Percentiles rank a stretch among this genome's conserved stretches.
These are phyloP conservation scores for Anoplius nigerrimus DNA, from an alignment of 2,888 invertebrate species.

Conservation along the genomic window DNA sequence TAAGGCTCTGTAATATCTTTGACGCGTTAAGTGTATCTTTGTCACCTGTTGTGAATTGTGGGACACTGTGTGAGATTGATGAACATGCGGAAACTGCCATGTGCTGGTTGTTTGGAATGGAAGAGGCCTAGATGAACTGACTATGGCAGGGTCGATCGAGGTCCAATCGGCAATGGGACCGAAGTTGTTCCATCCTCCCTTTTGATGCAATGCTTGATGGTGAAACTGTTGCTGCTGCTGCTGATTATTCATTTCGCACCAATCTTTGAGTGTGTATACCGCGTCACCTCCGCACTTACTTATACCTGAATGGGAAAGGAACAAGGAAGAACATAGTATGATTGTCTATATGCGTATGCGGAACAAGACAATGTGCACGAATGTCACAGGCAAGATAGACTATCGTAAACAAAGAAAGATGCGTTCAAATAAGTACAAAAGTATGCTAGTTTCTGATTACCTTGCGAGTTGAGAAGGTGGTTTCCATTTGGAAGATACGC, in stretches of 20 bases:
- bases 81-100: slow-evolving; percentile 72
- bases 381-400: too few species aligned
- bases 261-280: slow-evolving; percentile 76
- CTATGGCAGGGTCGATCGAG: slow-evolving; percentile 94
- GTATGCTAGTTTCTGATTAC: slow-evolving; percentile 53
- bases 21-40: not conserved
- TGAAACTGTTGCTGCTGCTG: slow-evolving; percentile 73
- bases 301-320: slow-evolving; percentile 52
- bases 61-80: slow-evolving; percentile 68
- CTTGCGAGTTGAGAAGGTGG: slow-evolving; percentile 68
- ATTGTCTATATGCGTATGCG: slow-evolving; percentile 2
- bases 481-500: slow-evolving; percentile 73
- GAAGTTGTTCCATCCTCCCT: slow-evolving; percentile 72
- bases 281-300: slow-evolving; percentile 69
- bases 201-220: slow-evolving; percentile 71
- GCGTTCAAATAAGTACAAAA: slow-evolving; percentile 6
- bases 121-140: slow-evolving; percentile 82
- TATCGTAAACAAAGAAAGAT: not conserved
- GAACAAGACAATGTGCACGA: not conserved
- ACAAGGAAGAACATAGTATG: not conserved
- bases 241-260: slow-evolving; percentile 72
- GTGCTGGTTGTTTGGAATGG: slow-evolving; percentile 72
- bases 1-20: too few species aligned
- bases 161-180: slow-evolving; percentile 87
- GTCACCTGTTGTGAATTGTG: slow-evolving; percentile 72